Base-by-base conservation (phyloP, 2,888 invertebrate species). In the Trissonchulus sp. region DNA sequence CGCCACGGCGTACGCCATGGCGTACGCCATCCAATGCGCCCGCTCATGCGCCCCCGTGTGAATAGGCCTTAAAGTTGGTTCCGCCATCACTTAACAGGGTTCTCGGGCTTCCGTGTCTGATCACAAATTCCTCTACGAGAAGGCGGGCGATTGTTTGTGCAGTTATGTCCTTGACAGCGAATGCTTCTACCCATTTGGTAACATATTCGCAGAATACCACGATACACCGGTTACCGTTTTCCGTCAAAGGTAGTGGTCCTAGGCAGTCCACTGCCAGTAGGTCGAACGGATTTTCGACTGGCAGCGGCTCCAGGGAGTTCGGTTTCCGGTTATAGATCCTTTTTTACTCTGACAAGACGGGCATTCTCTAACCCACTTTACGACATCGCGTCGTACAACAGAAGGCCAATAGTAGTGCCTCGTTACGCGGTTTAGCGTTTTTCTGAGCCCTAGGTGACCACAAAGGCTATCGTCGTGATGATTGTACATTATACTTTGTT, bases 161-260 rank as follows among this genome's bases (percentile, higher is more conserved):
- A 60, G 79, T 79, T 65, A 82, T 81, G 35, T 81, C 79, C 0
- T 80, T 79, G 35, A 83, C 69, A 2, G 82, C 78, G 62, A 82
- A 34, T 75, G 77, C 77, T 80, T 78, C 3, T 76, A 72, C 71
- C 68, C 63, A 80, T n/a, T 77, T 75, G 2, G 78, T 77, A 1
- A 79, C 75, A 33, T 78, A 74, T 72, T 77, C 75, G n/a, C 76
- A 77, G 1, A 76, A 73, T 1, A 75, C 77, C 15, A 80, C 34
- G 35, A 80, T 77, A 36, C 79, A 80, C 65, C 78, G 75, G 28
- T 80, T 79, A 3, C 72, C 69, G 0, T 37, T 71, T 2, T 23
- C 18, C 1, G 77, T 76, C 0, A 8, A 23, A 3, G 78, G 77
- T 1, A 80, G 74, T 0, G 80, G 79, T 1, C 80, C 80, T 28